Percentiles rank a stretch among this genome's conserved stretches.
Conservation (phyloP, 2,888 invertebrate genomes). For the Rhamphomyia laevipes region DNA sequence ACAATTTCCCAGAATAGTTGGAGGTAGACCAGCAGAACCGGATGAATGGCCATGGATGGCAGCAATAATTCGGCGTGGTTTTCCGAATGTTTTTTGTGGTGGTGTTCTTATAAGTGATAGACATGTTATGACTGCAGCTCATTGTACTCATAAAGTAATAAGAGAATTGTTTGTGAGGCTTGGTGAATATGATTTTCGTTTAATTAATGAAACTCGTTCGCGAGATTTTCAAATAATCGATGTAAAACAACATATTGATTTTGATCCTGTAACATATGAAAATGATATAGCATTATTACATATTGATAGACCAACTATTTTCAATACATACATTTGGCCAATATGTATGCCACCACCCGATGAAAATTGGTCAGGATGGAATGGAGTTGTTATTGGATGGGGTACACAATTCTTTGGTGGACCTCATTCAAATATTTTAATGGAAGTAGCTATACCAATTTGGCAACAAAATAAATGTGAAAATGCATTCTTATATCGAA, state of each 20-base stretch:
- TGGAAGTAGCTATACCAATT: constrained; percentile 68
- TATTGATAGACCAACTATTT: constrained; percentile 51
- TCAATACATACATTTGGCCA: constrained; percentile 72
- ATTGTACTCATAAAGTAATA: constrained; percentile 41
- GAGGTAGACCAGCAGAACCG: constrained; percentile 50
- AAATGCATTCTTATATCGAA: constrained; percentile 47
- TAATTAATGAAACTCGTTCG: constrained; percentile 53
- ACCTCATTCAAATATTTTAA: constrained; percentile 51
- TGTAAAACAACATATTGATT: constrained; percentile 55
- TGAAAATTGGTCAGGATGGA: constrained; percentile 46
- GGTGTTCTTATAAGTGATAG: constrained; percentile 68
- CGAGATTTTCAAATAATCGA: constrained; percentile 56
- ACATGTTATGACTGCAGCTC: constrained; percentile 41
- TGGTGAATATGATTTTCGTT: constrained; percentile 69
- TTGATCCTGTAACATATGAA: constrained; percentile 52
- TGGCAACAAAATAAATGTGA: constrained; percentile 59
- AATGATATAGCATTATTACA: constrained; percentile 69
- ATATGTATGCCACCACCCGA: constrained; percentile 65
- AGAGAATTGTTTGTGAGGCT: constrained; percentile 53
- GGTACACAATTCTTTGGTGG: constrained; percentile 63
- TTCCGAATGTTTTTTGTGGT: constrained; percentile 57
- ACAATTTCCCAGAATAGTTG: constrained; percentile 43
- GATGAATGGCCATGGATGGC: constrained; percentile 81
- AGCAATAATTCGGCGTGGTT: constrained; percentile 51
- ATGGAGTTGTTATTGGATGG: constrained; percentile 66